Evolutionary conservation across 2,888 invertebrate species (phyloP), one percentile per base, ranked within the genome.

Genomic region (Chouioia cunea): DNA sequence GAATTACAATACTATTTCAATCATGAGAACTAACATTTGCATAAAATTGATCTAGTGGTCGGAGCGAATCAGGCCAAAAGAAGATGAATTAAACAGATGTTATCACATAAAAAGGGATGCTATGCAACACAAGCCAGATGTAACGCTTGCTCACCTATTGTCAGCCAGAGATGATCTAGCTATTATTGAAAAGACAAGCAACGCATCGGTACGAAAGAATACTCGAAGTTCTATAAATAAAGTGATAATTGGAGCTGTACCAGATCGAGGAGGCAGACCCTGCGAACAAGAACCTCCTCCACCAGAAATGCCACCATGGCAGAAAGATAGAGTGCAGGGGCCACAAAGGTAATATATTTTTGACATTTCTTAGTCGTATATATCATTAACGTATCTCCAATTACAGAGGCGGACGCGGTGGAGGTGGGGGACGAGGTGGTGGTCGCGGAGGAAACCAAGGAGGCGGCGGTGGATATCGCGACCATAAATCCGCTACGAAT

Each of bases 291-390:
- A 95, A 74, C 93, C 96, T 0, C 98, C 98, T 0, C 96, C 97
- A 0, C 97, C 97, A 0, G 98, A 98, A 87, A 97, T 98, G 97
- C 98, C 98, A 0, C 92, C 96, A 0, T 98, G 97, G 95, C 92
- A 93, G 80, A 94, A 95, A 80, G 87, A 89, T 63, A 87, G 90
- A 47, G 87, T 88, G 0, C 79, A 88, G 44, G 89, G 88, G 44
- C 87, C 88, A 12, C 71, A 73, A 68, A 69, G 79, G 81, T 82
- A 73, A 70, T 64, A 50, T 20, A 16, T 64, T 67, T 46, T 6
- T 12, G 20, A 10, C n/a, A 43, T 54, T 48, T 23, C 12, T 36
- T 36, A 10, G 36, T 36, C 27, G 12, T 36, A 36, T 8, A 36
- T 8, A 36, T 10, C 6, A 27, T 36, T 36, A 36, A 36, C 6